Conservation (phyloP, 1,140 invertebrate species). For the Drosophila punjabiensis region DNA sequence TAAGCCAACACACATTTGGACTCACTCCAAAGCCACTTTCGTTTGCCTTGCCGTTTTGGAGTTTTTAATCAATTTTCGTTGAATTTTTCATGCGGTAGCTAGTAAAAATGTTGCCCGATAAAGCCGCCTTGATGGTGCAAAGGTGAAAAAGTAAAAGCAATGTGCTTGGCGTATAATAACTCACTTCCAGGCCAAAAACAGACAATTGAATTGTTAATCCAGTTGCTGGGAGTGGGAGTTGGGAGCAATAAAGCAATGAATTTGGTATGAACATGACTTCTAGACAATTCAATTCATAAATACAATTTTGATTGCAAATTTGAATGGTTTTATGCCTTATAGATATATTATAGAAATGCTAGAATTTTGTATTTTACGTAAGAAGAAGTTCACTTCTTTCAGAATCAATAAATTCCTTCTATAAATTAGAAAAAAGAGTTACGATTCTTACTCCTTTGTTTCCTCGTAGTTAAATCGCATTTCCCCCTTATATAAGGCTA, state of each 20-base stretch:
- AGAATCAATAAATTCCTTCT: too few relatives aligned
- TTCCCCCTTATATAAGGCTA: too few relatives aligned
- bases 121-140: constrained; percentile 39
- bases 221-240: background rate
- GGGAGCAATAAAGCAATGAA: background rate
- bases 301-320: background rate
- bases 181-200: constrained; percentile 43
- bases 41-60: constrained; percentile 59
- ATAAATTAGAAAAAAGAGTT: too few relatives aligned
- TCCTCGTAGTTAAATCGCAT: too few relatives aligned
- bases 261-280: background rate
- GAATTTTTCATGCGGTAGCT: constrained; percentile 80
- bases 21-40: constrained; percentile 23
- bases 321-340: background rate
- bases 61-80: constrained; percentile 83
- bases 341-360: too few relatives aligned
- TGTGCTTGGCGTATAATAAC: constrained; percentile 57
- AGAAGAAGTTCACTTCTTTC: too few relatives aligned
- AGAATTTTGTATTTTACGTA: too few relatives aligned
- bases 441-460: too few relatives aligned
- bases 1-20: constrained; percentile 46
- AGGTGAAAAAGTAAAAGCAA: constrained; percentile 71
- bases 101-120: constrained; percentile 65
- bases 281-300: background rate
- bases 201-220: constrained; percentile 65